Percentiles rank a stretch among this genome's conserved stretches.
These are phyloP conservation scores for Marcusenius ussheri DNA, from an alignment of 2,113 vertebrate genomes.

Conservation along the genomic window DNA sequence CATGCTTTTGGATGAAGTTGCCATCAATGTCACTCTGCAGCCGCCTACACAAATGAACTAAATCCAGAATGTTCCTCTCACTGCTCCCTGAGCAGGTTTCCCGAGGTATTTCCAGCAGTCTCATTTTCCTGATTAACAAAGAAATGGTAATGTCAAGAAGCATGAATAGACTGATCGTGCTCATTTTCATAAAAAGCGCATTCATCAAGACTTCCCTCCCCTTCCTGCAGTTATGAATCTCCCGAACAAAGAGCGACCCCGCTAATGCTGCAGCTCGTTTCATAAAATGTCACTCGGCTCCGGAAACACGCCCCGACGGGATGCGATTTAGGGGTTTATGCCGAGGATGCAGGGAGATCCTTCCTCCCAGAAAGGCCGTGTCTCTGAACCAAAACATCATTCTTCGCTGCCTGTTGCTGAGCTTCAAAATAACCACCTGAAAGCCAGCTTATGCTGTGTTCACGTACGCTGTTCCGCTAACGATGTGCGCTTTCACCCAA, in stretches of 20 bases:
- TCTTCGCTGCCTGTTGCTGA: neutral
- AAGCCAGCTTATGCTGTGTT: neutral
- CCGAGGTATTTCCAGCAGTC: neutral
- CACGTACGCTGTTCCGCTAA: neutral
- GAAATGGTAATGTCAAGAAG: slow-evolving; percentile 3
- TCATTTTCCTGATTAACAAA: slow-evolving; percentile 9
- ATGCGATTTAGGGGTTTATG: neutral
- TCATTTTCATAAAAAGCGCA: slow-evolving; percentile 1
- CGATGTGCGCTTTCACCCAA: neutral
- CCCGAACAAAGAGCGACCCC: neutral
- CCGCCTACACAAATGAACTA: neutral
- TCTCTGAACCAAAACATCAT: neutral
- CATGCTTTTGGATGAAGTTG: neutral
- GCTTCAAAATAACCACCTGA: neutral
- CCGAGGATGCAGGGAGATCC: neutral
- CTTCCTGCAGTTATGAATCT: slow-evolving; percentile 6
- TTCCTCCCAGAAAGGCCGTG: neutral
- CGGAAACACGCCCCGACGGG: neutral
- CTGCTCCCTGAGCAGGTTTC: neutral
- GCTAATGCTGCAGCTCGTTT: neutral
- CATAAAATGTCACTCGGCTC: neutral
- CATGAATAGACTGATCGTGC: slow-evolving; percentile 1
- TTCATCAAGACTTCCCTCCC: neutral
- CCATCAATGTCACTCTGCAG: neutral
- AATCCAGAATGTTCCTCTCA: neutral